Percentiles rank a stretch among this genome's conserved stretches.
phyloP scores from a whole-genome alignment of 1,140 invertebrate genomes.

The Aporrectodea caliginosa region DNA sequence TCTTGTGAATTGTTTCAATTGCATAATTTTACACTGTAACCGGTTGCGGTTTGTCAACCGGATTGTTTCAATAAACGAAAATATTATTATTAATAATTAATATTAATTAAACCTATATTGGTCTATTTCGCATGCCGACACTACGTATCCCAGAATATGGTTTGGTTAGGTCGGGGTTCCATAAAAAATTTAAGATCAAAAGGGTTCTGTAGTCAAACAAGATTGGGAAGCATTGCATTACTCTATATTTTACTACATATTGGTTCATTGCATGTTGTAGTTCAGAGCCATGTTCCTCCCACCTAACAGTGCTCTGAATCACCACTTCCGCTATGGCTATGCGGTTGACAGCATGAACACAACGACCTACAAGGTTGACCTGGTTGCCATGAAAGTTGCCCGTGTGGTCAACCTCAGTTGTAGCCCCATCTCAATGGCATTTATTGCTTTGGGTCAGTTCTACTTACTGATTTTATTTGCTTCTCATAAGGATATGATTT shows the following conservation, averaged over 20 bases:
- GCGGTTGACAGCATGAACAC: slow-evolving; percentile 70
- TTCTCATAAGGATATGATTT: neutral
- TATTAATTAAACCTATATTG: neutral
- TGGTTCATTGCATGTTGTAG: slow-evolving; percentile 36
- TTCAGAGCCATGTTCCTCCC: slow-evolving; percentile 67
- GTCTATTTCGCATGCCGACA: neutral
- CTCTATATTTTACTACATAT: neutral
- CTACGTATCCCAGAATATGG: neutral
- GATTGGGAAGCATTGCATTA: no score
- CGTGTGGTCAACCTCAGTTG: slow-evolving; percentile 73
- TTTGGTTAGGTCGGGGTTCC: neutral
- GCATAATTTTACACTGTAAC: no score
- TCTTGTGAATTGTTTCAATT: no score
- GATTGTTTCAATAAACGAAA: no score
- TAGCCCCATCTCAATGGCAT: slow-evolving; percentile 67
- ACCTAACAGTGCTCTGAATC: slow-evolving; percentile 61
- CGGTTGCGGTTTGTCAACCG: no score
- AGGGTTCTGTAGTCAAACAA: no score
- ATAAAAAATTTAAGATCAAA: neutral
- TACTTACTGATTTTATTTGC: slow-evolving; percentile 1
- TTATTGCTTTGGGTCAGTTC: slow-evolving; percentile 70
- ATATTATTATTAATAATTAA: no score
- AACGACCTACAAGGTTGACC: slow-evolving; percentile 72
- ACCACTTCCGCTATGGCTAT: slow-evolving; percentile 72
- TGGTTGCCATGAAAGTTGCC: slow-evolving; percentile 71